Base-by-base conservation (phyloP, 2,113 vertebrate species). In the Amphiprion percula region DNA sequence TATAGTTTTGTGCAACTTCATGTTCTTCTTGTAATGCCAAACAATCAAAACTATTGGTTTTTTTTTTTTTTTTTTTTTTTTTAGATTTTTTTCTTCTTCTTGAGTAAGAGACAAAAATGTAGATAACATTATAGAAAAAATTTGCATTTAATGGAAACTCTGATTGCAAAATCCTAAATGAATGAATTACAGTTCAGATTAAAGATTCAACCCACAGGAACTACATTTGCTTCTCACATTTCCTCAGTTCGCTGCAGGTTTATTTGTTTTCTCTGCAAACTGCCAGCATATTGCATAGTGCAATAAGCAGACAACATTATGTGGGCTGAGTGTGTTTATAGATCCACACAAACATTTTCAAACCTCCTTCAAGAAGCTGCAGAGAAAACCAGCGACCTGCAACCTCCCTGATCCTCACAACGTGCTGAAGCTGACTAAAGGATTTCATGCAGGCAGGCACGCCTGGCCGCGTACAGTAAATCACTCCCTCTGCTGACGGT, bases 401-500 rank as follows among this genome's bases (percentile, higher is more conserved):
- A 37, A 28, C 59, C 59, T 74, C 37, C 60, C 68, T 44, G 53
- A 71, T 69, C 68, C 81, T 71, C 41, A 50, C 54, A 47, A 53
- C 16, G 53, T 76, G 79, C 73, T 68, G 73, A 67, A 67, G 82
- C 86, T 47, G 86, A 76, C 74, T 82, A 15, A 47, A 85, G 84
- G 82, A 59, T 71, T 82, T 75, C 56, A 56, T 70, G 68, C 75
- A 77, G 55, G 49, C 33, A 1, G 44, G 68, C 53, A 33, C 17
- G 68, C 50, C 61, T n/a, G 49, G 28, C 68, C 10, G 21, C 30
- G 26, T 73, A 52, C 69, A 80, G 87, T 69, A 78, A 85, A 86
- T 80, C 79, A 75, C 87, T 84, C 86, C 88, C 87, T 83, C 88
- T 84, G 24, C 88, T 73, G 91, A 85, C 84, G 52, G 61, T 53